phyloP scores from a whole-genome alignment of 1,140 invertebrate species.

The Caenorhabditis remanei region DNA sequence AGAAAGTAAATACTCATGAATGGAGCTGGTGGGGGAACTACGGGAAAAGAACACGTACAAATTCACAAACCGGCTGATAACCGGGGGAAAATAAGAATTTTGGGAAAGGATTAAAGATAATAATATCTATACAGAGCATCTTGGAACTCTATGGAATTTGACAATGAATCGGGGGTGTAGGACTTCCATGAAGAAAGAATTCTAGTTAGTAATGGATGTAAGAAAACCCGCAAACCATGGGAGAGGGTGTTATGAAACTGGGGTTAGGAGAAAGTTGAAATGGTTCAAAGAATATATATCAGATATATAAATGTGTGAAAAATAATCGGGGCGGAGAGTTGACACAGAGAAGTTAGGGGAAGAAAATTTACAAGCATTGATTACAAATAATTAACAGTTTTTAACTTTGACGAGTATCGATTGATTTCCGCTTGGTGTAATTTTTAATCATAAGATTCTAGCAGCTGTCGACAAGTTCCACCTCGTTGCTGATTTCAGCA shows the following conservation, averaged over 20 bases:
- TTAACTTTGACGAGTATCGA: not conserved
- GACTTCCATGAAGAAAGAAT: conserved; percentile 7
- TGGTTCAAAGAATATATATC: not conserved
- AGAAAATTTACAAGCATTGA: not conserved
- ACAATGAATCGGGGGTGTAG: not conserved
- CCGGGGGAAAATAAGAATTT: not conserved
- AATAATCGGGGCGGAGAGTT: too few relatives aligned
- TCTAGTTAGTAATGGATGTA: not conserved
- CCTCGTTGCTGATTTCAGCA: conserved; percentile 31
- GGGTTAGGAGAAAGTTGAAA: not conserved
- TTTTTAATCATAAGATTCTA: not conserved
- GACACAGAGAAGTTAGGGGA: not conserved
- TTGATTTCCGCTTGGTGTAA: not conserved
- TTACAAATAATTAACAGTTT: not conserved
- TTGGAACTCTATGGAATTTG: not conserved
- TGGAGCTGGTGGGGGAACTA: not conserved
- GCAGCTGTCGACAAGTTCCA: conserved; percentile 43
- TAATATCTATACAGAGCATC: conserved; percentile 1
- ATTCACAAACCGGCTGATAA: conserved; percentile 54
- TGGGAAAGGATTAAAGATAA: not conserved
- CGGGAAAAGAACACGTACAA: conserved; percentile 22
- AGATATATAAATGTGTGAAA: too few relatives aligned
- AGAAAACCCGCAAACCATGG: conserved; percentile 29
- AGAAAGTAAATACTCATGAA: not conserved
- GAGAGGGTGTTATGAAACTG: conserved; percentile 1